A percentile compares a stretch with the other conserved stretches of the same genome.
phyloP scores from a whole-genome alignment of 2,888 invertebrate species.

The Cenopis cana region DNA sequence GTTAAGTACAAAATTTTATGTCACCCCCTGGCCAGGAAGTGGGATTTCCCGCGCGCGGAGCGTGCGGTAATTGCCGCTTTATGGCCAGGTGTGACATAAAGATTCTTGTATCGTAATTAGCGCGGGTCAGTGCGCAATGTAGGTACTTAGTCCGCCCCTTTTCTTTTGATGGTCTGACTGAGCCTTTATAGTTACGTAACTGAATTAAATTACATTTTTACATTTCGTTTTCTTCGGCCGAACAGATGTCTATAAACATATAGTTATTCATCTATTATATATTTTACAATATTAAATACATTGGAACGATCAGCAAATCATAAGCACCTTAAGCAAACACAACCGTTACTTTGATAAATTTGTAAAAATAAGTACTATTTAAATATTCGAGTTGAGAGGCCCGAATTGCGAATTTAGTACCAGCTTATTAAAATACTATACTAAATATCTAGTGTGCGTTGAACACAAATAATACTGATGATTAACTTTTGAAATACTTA shows the following conservation, averaged over 20 bases:
- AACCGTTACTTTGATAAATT: constrained; percentile 29
- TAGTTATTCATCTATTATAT: constrained; percentile 13
- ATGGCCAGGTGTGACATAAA: no score
- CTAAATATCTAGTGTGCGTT: constrained; percentile 26
- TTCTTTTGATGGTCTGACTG: neutral
- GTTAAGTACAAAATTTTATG: no score
- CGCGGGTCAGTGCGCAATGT: no score
- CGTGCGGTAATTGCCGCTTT: no score
- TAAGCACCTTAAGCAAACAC: constrained; percentile 38
- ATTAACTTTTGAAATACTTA: neutral
- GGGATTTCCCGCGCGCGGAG: no score
- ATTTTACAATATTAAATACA: constrained; percentile 18
- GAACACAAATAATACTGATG: constrained; percentile 36
- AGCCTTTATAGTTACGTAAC: neutral
- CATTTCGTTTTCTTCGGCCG: constrained; percentile 23
- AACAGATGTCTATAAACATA: neutral
- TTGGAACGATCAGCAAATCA: constrained; percentile 29
- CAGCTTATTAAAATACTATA: constrained; percentile 35
- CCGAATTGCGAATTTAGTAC: constrained; percentile 37
- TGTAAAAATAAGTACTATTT: constrained; percentile 33
- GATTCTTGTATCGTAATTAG: no score
- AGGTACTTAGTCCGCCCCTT: no score
- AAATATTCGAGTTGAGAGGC: constrained; percentile 36
- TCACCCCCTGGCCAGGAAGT: no score
- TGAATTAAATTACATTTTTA: neutral